Evolutionary conservation across 2,797 vertebrate species (phyloP).

Genomic region (Acanthurus tractus): DNA sequence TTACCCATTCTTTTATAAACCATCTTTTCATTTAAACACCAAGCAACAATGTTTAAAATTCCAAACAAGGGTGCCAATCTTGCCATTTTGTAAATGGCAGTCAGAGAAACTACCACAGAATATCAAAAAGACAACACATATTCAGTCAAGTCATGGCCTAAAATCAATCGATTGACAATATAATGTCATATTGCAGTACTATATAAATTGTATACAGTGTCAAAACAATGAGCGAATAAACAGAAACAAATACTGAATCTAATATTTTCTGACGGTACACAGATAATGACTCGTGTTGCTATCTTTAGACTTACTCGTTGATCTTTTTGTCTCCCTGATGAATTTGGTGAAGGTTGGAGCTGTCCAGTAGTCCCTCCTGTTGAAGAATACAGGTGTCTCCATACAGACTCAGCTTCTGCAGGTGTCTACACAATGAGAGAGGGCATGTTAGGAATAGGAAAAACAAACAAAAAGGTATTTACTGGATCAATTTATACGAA

Average conservation of each 20-base stretch:
- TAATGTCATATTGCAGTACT: not conserved
- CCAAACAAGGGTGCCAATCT: not conserved
- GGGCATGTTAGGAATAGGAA: not conserved
- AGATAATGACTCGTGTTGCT: not conserved
- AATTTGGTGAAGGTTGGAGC: slow-evolving; percentile 92
- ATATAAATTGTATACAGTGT: not conserved
- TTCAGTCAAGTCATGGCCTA: not conserved
- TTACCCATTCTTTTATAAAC: slow-evolving; percentile 3
- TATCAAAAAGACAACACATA: not conserved
- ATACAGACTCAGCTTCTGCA: slow-evolving; percentile 95
- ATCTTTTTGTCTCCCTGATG: slow-evolving; percentile 96
- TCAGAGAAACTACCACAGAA: not conserved
- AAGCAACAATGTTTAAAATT: not conserved
- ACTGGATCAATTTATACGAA: not conserved
- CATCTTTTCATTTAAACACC: not conserved
- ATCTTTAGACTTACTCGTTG: slow-evolving; percentile 89
- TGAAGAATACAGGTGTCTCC: slow-evolving; percentile 95
- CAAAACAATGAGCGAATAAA: not conserved
- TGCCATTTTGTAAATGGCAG: slow-evolving; percentile 5
- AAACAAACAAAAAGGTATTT: not conserved
- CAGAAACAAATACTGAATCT: not conserved
- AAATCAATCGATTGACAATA: not conserved
- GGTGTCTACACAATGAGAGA: slow-evolving; percentile 86
- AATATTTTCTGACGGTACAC: not conserved
- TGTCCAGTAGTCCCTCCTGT: slow-evolving; percentile 93